phyloP scores from a whole-genome alignment of 2,888 invertebrate genomes.

The Standfussiana lucernea region DNA sequence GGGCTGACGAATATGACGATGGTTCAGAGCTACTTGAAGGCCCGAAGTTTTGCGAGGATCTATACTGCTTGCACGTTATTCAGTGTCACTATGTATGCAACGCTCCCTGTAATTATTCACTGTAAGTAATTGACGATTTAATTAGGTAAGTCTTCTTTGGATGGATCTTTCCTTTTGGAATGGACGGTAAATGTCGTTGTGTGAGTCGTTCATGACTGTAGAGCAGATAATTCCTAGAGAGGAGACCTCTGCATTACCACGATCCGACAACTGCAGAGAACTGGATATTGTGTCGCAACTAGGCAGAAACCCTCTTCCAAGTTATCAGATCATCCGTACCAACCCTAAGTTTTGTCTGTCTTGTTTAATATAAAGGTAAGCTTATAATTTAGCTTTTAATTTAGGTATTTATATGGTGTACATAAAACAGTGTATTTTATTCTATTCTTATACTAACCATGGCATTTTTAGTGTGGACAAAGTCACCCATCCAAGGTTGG shows the following conservation, averaged over 20 bases:
- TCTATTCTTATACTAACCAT: background rate
- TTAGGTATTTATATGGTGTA: background rate
- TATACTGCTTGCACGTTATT: slow-evolving; percentile 84
- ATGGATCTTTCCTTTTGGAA: background rate
- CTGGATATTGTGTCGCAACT: background rate
- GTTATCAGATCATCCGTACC: background rate
- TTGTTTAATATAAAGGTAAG: background rate
- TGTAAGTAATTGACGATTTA: slow-evolving; percentile 76
- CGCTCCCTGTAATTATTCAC: slow-evolving; percentile 78
- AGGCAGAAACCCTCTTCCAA: background rate
- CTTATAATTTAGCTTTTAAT: too few species aligned
- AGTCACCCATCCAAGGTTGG: slow-evolving; percentile 80
- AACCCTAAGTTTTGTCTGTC: background rate
- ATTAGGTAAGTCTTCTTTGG: background rate
- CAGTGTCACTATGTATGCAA: slow-evolving; percentile 82
- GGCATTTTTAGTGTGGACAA: slow-evolving; percentile 77
- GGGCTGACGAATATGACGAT: slow-evolving; percentile 87
- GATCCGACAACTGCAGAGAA: background rate
- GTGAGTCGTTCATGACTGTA: background rate
- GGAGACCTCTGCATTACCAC: background rate
- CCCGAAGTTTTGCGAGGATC: slow-evolving; percentile 80
- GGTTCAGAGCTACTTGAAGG: slow-evolving; percentile 77
- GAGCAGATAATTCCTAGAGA: background rate
- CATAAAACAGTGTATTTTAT: background rate
- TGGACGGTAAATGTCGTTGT: background rate